These are phyloP conservation scores for Cyanoramphus novaezelandiae DNA, from an alignment of 2,113 vertebrate species.

Conservation along the genomic window DNA sequence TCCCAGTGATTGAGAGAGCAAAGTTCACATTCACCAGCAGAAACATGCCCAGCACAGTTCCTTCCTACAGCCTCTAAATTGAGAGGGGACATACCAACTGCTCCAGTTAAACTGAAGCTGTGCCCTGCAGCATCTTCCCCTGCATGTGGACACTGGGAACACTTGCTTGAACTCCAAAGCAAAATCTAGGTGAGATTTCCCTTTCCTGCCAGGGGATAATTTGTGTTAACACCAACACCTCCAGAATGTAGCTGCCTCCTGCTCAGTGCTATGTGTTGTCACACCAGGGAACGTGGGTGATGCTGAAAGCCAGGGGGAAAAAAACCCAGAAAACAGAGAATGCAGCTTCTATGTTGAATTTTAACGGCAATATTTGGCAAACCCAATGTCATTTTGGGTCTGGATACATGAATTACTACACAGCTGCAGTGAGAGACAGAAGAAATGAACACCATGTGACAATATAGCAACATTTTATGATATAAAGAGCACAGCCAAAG, in stretches of 20 bases:
- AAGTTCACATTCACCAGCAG: neutral
- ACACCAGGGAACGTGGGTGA: accelerated
- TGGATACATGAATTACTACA: neutral
- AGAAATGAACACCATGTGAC: neutral
- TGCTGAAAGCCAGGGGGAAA: neutral
- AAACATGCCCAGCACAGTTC: neutral
- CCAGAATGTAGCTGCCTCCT: neutral
- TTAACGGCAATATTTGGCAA: neutral
- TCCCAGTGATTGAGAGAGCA: neutral
- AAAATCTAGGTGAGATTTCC: neutral
- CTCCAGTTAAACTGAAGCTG: neutral
- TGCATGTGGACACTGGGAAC: neutral
- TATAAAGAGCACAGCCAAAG: neutral
- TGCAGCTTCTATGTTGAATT: neutral
- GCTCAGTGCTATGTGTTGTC: neutral
- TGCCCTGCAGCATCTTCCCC: neutral
- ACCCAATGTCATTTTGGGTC: neutral
- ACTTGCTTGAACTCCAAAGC: neutral
- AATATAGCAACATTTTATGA: neutral
- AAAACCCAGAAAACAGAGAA: neutral
- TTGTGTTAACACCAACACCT: neutral
- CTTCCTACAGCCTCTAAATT: neutral
- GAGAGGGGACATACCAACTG: neutral
- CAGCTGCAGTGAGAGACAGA: neutral
- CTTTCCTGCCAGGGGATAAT: neutral